These are phyloP conservation scores for Popillia japonica DNA, from an alignment of 1,140 invertebrate species.

Conservation along the genomic window DNA sequence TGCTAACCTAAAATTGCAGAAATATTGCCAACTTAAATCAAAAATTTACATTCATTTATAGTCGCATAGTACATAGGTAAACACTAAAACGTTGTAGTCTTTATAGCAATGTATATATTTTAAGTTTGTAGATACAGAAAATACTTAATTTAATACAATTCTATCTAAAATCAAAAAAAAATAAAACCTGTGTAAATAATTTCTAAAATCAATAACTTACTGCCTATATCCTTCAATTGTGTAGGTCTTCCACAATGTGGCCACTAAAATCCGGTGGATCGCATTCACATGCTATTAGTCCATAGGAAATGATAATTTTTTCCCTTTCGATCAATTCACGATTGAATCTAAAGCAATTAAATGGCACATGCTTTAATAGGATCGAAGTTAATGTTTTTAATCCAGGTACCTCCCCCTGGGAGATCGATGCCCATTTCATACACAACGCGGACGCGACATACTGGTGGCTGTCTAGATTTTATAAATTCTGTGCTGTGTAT, in stretches of 20 bases:
- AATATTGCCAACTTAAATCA: conserved; percentile 4
- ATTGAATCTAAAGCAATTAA: neutral
- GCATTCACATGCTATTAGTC: neutral
- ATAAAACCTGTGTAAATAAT: conserved; percentile 3
- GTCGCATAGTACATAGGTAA: conserved; percentile 5
- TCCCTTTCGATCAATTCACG: neutral
- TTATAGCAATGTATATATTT: neutral
- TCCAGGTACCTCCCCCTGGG: neutral
- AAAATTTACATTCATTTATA: conserved; percentile 12
- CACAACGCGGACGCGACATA: neutral
- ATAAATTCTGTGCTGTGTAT: conserved; percentile 11
- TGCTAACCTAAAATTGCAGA: conserved; percentile 10
- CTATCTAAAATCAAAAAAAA: neutral
- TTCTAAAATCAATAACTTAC: too few relatives aligned
- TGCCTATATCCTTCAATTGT: conserved; percentile 6
- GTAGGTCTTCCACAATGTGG: neutral
- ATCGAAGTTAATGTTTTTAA: neutral
- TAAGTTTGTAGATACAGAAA: neutral
- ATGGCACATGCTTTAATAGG: conserved; percentile 3
- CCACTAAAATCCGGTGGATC: conserved; percentile 9
- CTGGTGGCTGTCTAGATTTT: conserved; percentile 3
- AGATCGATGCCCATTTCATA: neutral
- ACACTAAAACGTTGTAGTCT: conserved; percentile 10
- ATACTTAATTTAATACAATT: conserved; percentile 12
- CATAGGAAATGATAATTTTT: conserved; percentile 12